Conservation (phyloP, 1,140 invertebrate genomes). For the Ectropis grisescens region DNA sequence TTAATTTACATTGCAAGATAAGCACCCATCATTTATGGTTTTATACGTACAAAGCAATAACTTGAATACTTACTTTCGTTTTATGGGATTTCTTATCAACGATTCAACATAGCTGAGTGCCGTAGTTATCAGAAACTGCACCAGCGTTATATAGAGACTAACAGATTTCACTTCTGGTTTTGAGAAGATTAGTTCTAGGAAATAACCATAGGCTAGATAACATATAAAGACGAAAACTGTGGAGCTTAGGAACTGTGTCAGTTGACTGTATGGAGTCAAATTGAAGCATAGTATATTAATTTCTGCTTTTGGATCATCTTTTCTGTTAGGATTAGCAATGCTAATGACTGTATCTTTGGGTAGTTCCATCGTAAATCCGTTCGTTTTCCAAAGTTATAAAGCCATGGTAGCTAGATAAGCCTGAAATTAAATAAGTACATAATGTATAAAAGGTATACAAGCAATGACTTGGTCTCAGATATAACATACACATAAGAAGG, state of each 20-base stretch:
- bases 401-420: too few relatives aligned
- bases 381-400: too few relatives aligned
- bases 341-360: conserved; percentile 45
- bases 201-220: conserved; percentile 92
- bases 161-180: conserved; percentile 89
- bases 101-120: conserved; percentile 86
- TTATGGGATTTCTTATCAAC: conserved; percentile 73
- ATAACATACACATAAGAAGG: too few relatives aligned
- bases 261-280: conserved; percentile 75
- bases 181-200: conserved; percentile 94
- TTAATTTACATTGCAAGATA: too few relatives aligned
- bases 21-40: too few relatives aligned
- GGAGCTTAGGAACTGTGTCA: conserved; percentile 83
- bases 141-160: conserved; percentile 93
- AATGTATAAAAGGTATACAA: too few relatives aligned
- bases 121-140: conserved; percentile 92
- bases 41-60: too few relatives aligned
- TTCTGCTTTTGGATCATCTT: conserved; percentile 28
- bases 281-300: conserved; percentile 82
- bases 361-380: conserved; percentile 33
- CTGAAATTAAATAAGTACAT: too few relatives aligned
- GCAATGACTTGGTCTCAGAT: too few relatives aligned
- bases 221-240: conserved; percentile 87
- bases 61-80: conserved; percentile 80
- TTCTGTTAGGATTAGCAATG: conserved; percentile 24